Evolutionary conservation across 2,113 vertebrate species (phyloP).

Genomic region (Micromys minutus): DNA sequence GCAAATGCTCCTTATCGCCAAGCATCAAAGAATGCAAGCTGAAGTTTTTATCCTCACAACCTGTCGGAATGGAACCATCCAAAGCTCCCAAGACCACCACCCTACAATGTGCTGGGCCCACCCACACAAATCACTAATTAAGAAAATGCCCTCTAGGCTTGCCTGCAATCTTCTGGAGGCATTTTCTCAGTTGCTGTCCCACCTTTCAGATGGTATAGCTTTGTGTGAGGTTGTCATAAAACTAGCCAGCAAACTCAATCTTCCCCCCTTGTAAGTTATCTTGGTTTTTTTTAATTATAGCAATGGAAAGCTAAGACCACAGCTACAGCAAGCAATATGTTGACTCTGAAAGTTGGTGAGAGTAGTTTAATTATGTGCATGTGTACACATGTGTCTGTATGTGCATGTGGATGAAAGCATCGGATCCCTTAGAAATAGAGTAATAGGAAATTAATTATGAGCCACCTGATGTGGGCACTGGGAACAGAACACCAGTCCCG

Average conservation of each 20-base stretch:
- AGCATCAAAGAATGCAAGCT: background rate
- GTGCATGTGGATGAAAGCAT: background rate
- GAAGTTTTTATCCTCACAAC: background rate
- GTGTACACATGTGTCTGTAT: background rate
- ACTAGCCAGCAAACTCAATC: too few species aligned
- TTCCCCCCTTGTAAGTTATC: background rate
- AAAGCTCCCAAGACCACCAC: background rate
- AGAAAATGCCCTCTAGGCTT: background rate
- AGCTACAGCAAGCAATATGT: background rate
- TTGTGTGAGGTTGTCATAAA: too few species aligned
- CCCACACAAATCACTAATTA: background rate
- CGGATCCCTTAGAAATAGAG: background rate
- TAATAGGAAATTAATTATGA: background rate
- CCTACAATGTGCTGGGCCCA: background rate
- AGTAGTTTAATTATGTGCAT: background rate
- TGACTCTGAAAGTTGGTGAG: background rate
- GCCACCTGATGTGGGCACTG: background rate
- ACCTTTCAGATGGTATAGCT: background rate
- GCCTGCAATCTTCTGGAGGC: background rate
- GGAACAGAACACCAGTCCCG: background rate
- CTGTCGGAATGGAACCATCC: background rate
- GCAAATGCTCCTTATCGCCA: background rate
- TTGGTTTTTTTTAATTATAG: background rate
- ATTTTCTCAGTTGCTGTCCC: too few species aligned
- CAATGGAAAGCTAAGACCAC: background rate